Evolutionary conservation across 2,888 invertebrate species (phyloP), one percentile per base, ranked within the genome.

Genomic region (Platycheirus albimanus): DNA sequence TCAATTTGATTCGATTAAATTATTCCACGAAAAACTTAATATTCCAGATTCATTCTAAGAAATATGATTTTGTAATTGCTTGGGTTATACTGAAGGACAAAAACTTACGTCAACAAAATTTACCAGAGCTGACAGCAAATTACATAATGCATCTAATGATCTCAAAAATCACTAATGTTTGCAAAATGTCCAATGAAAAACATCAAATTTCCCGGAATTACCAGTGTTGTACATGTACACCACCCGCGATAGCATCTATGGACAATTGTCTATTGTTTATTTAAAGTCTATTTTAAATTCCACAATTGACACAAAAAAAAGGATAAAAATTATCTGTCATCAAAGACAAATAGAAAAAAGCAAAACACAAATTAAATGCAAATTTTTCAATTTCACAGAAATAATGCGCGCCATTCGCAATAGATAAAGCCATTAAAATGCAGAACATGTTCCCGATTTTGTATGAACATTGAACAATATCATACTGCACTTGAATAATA

Each of bases 401-500:
- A 75, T 49, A 75, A 41, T 63, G 64, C 45, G 69, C 51, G 69
- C 76, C 61, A 61, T 45, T 45, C 43, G 41, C 24, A 58, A 56
- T 20, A 76, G 49, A 80, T 64, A 74, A 20, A 28, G 6, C 36
- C 64, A 78, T 64, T 76, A 58, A 58, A 52, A 81, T 77, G 77
- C 81, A 54, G 52, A 77, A 67, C 80, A 61, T 76, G 70, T 58
- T 41, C 58, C 38, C 45, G 80, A 71, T 75, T 61, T 76, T 67
- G 77, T 70, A 66, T 51, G 63, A 47, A 61, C 61, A 51, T 61
- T 51, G 63, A 47, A 61, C 61, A 51, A 71, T 66, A 54, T 47
- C 76, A 81, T 77, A 72, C 61, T 78, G 81, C 72, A 78, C 81
- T 83, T 83, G 81, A 83, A 77, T 72, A 67, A 71, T 72, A 67